phyloP scores from a whole-genome alignment of 1,140 invertebrate species.

The Acyrthosiphon pisum region DNA sequence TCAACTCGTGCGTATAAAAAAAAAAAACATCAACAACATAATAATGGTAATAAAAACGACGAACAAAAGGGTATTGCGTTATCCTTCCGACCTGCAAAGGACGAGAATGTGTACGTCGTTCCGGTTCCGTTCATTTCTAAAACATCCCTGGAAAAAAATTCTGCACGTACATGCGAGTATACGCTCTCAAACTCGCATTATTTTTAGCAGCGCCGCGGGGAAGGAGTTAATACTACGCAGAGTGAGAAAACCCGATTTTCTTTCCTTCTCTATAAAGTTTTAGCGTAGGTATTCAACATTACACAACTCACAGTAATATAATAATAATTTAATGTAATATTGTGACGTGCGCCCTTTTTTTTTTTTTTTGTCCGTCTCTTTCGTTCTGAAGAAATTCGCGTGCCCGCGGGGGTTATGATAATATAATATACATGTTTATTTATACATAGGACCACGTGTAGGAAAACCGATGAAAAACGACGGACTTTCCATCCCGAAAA shows the following conservation, averaged over 20 bases:
- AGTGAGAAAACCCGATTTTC: background rate
- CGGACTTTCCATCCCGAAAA: background rate
- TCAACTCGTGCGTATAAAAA: background rate
- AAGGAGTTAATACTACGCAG: background rate
- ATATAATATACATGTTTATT: background rate
- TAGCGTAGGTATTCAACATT: background rate
- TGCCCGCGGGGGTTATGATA: background rate
- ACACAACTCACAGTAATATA: background rate
- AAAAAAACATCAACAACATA: background rate
- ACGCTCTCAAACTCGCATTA: background rate
- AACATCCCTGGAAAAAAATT: background rate
- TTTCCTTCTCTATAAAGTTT: background rate
- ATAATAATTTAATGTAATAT: background rate
- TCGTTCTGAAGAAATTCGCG: background rate
- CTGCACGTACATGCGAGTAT: background rate
- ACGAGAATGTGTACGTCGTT: background rate
- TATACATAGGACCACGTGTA: background rate
- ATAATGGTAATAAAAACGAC: background rate
- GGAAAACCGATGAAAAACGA: background rate
- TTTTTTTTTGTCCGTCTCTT: background rate
- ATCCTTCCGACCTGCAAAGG: background rate
- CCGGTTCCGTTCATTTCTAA: background rate
- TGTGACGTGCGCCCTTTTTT: background rate
- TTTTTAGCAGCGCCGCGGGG: background rate
- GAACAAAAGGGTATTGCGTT: background rate